phyloP scores from a whole-genome alignment of 2,113 vertebrate species.

The Mus musculus region DNA sequence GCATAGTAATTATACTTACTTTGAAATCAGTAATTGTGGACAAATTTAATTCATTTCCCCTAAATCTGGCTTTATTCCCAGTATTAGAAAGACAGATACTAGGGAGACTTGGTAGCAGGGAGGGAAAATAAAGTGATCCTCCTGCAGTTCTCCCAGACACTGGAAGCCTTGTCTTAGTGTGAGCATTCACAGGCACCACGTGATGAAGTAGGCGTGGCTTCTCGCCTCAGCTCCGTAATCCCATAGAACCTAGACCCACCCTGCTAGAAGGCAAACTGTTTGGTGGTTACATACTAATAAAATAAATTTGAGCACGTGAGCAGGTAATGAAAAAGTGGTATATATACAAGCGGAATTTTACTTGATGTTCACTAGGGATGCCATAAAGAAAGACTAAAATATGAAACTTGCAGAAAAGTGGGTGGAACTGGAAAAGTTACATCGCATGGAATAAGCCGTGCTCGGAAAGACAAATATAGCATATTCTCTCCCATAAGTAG shows the following conservation, averaged over 20 bases:
- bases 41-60: constrained; percentile 64
- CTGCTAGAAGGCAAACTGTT: background rate
- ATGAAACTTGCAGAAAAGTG: background rate
- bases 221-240: background rate
- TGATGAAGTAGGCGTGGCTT: background rate
- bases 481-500: background rate
- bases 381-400: background rate
- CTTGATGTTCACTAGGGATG: background rate
- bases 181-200: background rate
- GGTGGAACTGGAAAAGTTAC: background rate
- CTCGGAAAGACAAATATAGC: background rate
- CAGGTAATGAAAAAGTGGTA: background rate
- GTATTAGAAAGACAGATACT: constrained; percentile 53
- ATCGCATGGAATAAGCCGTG: too few species aligned
- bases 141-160: background rate
- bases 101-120: background rate
- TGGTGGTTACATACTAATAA: background rate
- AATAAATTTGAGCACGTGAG: background rate
- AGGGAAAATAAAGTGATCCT: constrained; percentile 31
- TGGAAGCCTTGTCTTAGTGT: background rate
- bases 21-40: constrained; percentile 66
- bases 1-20: constrained; percentile 56
- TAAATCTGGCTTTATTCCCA: constrained; percentile 59
- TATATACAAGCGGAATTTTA: background rate
- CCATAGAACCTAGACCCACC: background rate